phyloP scores from a whole-genome alignment of 2,113 vertebrate species.

The Suncus etruscus region DNA sequence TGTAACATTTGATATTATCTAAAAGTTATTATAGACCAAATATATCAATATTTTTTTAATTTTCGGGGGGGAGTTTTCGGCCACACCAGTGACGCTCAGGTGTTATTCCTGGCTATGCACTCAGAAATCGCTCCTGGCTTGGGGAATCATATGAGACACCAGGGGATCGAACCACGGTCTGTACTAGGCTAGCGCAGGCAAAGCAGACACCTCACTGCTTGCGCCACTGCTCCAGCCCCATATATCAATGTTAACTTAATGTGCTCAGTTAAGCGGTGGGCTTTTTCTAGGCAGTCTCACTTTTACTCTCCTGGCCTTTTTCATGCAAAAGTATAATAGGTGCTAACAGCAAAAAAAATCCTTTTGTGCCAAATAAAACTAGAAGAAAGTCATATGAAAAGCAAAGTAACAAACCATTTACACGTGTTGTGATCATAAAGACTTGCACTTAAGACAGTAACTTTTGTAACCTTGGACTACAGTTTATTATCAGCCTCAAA shows the following conservation, averaged over 20 bases:
- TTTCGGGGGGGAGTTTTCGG: no score
- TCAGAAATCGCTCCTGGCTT: no score
- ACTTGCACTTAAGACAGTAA: slow-evolving; percentile 49
- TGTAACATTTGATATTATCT: slow-evolving; percentile 37
- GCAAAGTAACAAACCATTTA: slow-evolving; percentile 57
- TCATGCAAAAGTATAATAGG: slow-evolving; percentile 35
- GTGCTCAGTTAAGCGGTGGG: neutral
- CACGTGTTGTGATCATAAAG: slow-evolving; percentile 53
- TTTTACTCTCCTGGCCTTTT: neutral
- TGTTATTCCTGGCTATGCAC: no score
- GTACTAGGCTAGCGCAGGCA: no score
- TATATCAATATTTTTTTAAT: no score
- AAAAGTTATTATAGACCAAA: neutral
- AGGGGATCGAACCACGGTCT: no score
- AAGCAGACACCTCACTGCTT: no score
- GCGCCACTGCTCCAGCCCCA: neutral
- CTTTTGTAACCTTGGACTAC: slow-evolving; percentile 48
- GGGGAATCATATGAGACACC: no score
- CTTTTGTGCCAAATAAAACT: slow-evolving; percentile 60
- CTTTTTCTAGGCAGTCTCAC: neutral
- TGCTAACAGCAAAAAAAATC: neutral
- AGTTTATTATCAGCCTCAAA: slow-evolving; percentile 60
- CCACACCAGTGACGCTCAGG: no score
- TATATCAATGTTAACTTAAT: slow-evolving; percentile 27
- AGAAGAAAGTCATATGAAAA: slow-evolving; percentile 48